Evolutionary conservation across 2,113 vertebrate species (phyloP).

Genomic region (Mus spicilegus): DNA sequence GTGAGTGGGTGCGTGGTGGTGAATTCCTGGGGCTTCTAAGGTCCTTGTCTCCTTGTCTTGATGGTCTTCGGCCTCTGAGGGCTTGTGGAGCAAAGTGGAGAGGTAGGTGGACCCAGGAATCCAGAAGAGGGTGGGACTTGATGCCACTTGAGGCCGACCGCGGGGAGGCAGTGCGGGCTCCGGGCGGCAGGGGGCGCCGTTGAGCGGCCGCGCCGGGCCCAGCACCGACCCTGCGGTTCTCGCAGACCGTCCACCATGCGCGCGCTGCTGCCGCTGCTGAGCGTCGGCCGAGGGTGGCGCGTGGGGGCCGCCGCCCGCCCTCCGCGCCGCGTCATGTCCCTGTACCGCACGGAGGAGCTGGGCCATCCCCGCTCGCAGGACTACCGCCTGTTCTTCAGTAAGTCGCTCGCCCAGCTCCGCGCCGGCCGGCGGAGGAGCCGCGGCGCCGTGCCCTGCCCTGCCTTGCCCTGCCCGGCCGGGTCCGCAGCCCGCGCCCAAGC

Average conservation of each 20-base stretch:
- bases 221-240: accelerated
- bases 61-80: neutral
- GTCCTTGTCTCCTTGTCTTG: neutral
- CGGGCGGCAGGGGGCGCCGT: conserved; percentile 66
- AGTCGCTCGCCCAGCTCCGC: conserved; percentile 83
- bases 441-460: no score
- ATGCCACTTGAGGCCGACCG: neutral
- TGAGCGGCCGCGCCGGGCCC: neutral
- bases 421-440: neutral
- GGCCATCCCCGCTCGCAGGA: conserved; percentile 88
- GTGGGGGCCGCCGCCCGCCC: neutral
- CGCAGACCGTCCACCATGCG: conserved; percentile 58
- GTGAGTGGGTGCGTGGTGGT: neutral
- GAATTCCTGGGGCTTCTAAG: neutral
- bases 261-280: conserved; percentile 53
- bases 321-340: conserved; percentile 81
- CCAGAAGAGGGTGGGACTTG: neutral
- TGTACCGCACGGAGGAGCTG: conserved; percentile 91
- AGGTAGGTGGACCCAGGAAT: neutral
- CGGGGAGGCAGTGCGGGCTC: neutral
- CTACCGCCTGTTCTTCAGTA: conserved; percentile 96
- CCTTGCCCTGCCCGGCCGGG: neutral
- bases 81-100: no score
- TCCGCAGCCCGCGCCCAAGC: neutral
- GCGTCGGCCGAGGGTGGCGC: neutral